Evolutionary conservation across 2,113 vertebrate species (phyloP).

Genomic region (Sardina pilchardus): DNA sequence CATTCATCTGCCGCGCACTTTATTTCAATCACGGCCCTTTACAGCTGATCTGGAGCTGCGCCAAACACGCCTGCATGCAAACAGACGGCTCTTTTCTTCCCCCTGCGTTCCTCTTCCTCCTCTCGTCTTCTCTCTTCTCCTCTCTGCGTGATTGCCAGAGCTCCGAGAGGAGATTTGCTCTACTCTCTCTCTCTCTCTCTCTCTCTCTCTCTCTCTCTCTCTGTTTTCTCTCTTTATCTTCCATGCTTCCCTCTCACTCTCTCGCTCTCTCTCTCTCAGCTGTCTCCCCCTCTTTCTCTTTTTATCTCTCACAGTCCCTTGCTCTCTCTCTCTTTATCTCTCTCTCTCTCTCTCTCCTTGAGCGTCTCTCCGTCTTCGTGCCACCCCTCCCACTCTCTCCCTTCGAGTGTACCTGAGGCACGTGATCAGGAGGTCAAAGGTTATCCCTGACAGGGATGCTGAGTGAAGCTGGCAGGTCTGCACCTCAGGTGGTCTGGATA

Average conservation of each 20-base stretch:
- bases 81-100: neutral
- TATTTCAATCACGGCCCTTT: conserved; percentile 23
- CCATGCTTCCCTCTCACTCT: neutral
- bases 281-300: neutral
- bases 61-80: conserved; percentile 14
- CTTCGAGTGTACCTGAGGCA: neutral
- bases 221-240: neutral
- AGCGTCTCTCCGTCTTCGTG: neutral
- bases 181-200: neutral
- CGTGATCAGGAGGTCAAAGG: conserved; percentile 16
- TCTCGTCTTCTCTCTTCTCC: neutral
- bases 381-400: conserved; percentile 3
- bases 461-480: neutral
- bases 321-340: neutral
- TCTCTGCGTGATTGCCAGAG: conserved; percentile 2
- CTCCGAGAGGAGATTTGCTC: neutral
- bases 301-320: neutral
- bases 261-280: neutral
- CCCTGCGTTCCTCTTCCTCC: neutral
- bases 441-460: neutral
- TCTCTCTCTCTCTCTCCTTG: neutral
- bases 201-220: neutral
- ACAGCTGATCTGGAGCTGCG: neutral
- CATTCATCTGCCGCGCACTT: conserved; percentile 12
- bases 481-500: conserved; percentile 9